phyloP scores from a whole-genome alignment of 2,797 vertebrate genomes.

The Gymnothorax javanicus region DNA sequence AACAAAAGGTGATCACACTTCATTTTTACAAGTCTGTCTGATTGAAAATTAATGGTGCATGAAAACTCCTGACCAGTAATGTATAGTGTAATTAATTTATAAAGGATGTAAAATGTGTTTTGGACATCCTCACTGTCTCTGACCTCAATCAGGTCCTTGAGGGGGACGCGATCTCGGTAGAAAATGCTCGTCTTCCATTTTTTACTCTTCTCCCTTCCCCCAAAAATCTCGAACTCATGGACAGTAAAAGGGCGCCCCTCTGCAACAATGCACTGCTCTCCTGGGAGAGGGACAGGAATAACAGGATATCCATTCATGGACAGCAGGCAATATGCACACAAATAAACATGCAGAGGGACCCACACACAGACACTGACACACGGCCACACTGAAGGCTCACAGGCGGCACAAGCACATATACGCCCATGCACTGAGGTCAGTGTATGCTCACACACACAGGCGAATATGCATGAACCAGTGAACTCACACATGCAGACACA shows the following conservation, averaged over 20 bases:
- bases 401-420: background rate
- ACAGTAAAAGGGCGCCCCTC: constrained; percentile 58
- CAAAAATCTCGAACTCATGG: constrained; percentile 58
- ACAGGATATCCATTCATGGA: background rate
- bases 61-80: too few relatives aligned
- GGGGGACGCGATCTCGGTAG: constrained; percentile 37
- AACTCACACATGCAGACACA: background rate
- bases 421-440: too few relatives aligned
- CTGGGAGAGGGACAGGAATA: constrained; percentile 45
- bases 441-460: too few relatives aligned
- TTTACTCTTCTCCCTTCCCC: constrained; percentile 47
- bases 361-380: background rate
- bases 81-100: too few relatives aligned
- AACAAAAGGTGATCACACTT: too few relatives aligned
- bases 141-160: constrained; percentile 36
- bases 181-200: constrained; percentile 71
- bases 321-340: background rate
- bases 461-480: too few relatives aligned
- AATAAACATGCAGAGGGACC: too few relatives aligned
- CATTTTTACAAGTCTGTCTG: too few relatives aligned
- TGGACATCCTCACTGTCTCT: background rate
- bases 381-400: background rate
- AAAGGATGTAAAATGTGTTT: background rate
- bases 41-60: too few relatives aligned
- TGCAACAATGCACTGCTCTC: constrained; percentile 57